Conservation (phyloP, 2,888 invertebrate genomes). For the Drosophila infuscata region DNA sequence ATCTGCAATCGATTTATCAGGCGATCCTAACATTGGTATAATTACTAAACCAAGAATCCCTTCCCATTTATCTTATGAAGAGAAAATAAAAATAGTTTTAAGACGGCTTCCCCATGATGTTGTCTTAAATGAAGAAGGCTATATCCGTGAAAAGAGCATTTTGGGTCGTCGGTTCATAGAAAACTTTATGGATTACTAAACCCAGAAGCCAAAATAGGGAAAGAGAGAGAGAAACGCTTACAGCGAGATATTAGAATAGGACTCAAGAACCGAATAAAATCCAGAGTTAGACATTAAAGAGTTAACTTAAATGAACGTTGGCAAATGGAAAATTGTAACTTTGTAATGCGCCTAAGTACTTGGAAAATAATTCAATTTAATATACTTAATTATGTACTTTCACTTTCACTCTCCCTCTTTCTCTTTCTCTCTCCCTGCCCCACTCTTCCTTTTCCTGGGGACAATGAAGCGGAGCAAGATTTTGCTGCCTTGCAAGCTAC, state of each 20-base stretch:
- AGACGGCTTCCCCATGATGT: background rate
- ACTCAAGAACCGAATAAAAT: slow-evolving; percentile 4
- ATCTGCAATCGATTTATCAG: background rate
- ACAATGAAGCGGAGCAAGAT: slow-evolving; percentile 33
- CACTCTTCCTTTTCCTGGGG: background rate
- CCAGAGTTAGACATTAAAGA: slow-evolving; percentile 30
- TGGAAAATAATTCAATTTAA: slow-evolving; percentile 75
- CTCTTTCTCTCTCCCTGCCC: background rate
- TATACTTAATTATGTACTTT: slow-evolving; percentile 59
- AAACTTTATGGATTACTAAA: background rate
- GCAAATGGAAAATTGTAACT: slow-evolving; percentile 19
- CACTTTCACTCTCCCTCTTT: background rate
- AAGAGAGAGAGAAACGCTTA: background rate
- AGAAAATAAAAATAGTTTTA: background rate
- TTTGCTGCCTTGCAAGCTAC: background rate
- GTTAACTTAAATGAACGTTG: slow-evolving; percentile 30
- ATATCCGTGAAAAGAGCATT: background rate
- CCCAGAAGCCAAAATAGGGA: background rate
- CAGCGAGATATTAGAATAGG: background rate
- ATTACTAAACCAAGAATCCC: background rate
- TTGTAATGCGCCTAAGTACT: slow-evolving; percentile 53
- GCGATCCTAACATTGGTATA: background rate
- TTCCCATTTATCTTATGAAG: background rate
- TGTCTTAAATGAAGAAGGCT: slow-evolving; percentile 5
- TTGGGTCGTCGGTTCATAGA: background rate